These are phyloP conservation scores for Drosophila robusta DNA, from an alignment of 2,888 invertebrate species.

Conservation along the genomic window DNA sequence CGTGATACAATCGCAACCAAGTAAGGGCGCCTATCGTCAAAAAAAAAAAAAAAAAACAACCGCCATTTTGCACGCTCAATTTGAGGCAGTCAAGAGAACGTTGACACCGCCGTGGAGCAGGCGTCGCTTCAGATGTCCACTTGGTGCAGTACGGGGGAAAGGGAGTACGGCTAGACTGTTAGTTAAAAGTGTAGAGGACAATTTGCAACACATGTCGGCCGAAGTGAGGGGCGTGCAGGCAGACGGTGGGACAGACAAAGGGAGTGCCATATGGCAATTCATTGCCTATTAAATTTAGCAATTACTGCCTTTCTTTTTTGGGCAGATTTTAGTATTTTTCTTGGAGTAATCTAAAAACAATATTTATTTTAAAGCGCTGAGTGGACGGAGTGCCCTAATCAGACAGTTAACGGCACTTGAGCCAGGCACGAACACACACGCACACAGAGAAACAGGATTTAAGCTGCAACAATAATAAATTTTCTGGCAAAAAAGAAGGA, in stretches of 20 bases:
- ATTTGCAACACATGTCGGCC: conserved; percentile 60
- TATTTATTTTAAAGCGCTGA: conserved; percentile 80
- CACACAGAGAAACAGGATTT: conserved; percentile 68
- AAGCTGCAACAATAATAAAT: conserved; percentile 81
- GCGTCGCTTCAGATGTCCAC: conserved; percentile 27
- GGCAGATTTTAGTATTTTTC: conserved; percentile 64
- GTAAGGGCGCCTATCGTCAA: conserved; percentile 20
- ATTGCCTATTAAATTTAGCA: conserved; percentile 72
- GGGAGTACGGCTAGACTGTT: conserved; percentile 30
- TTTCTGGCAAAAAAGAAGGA: conserved; percentile 56
- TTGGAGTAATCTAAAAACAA: conserved; percentile 77
- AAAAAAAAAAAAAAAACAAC: background rate
- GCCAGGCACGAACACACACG: conserved; percentile 20
- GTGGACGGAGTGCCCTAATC: conserved; percentile 76
- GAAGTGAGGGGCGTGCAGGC: conserved; percentile 34
- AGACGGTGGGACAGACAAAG: conserved; percentile 9
- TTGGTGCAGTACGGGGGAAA: conserved; percentile 6
- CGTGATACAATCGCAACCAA: conserved; percentile 6
- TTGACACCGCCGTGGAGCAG: conserved; percentile 56
- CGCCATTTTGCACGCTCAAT: conserved; percentile 75
- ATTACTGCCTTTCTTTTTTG: conserved; percentile 54
- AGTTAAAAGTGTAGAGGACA: conserved; percentile 24
- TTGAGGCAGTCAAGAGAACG: conserved; percentile 62
- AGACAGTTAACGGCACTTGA: conserved; percentile 77
- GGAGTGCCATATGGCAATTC: conserved; percentile 57